Evolutionary conservation across 2,797 vertebrate genomes (phyloP).

Genomic region (Hafferia zeledoni): DNA sequence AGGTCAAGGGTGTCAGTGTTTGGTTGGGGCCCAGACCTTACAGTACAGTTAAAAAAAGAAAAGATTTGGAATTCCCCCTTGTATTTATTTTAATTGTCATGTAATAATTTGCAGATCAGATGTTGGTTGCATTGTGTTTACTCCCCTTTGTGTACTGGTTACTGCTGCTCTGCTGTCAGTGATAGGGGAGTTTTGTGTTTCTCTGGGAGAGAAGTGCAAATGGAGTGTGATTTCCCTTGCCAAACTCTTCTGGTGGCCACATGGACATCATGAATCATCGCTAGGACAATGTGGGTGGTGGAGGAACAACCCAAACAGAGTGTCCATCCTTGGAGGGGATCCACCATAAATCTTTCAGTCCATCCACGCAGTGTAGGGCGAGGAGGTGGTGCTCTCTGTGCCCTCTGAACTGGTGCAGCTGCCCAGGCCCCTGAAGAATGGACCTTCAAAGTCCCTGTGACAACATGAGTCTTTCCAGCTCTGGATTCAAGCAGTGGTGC

Average conservation of each 20-base stretch:
- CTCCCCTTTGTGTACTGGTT: constrained; percentile 66
- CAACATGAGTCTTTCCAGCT: background rate
- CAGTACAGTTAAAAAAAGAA: constrained; percentile 31
- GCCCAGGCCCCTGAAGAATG: background rate
- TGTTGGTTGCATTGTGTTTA: constrained; percentile 59
- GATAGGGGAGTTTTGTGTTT: constrained; percentile 25
- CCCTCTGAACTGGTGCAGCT: constrained; percentile 26
- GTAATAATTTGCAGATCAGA: constrained; percentile 54
- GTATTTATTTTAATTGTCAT: constrained; percentile 54
- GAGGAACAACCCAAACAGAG: constrained; percentile 54
- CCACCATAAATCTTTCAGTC: background rate
- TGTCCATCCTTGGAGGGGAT: constrained; percentile 44
- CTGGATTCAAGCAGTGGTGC: background rate
- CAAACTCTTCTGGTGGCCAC: constrained; percentile 70
- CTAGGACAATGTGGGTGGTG: constrained; percentile 69
- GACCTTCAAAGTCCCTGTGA: background rate
- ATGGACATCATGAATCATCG: constrained; percentile 56
- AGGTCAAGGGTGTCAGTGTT: background rate
- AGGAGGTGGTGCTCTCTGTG: constrained; percentile 1
- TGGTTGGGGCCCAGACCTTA: constrained; percentile 1
- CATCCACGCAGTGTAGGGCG: background rate
- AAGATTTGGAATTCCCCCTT: constrained; percentile 42
- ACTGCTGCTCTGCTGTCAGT: constrained; percentile 52
- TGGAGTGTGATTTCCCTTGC: constrained; percentile 22
- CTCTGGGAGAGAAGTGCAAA: constrained; percentile 50